Evolutionary conservation across 2,113 vertebrate species (phyloP).

Genomic region (Cheirogaleus medius): DNA sequence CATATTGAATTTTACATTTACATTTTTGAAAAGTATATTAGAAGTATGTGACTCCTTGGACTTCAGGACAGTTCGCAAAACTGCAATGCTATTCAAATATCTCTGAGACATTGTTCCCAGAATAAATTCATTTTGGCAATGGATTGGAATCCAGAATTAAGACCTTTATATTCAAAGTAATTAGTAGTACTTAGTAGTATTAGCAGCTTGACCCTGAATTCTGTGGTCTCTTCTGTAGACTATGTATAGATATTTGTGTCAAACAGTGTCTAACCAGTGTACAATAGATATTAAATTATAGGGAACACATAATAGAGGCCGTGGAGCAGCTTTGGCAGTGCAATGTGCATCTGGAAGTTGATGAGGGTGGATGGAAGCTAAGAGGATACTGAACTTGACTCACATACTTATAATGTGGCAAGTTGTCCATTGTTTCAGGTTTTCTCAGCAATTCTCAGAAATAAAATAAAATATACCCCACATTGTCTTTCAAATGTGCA

Average conservation of each 20-base stretch:
- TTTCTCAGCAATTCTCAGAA: not conserved
- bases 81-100: constrained; percentile 51
- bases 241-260: constrained; percentile 80
- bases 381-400: constrained; percentile 69
- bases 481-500: not conserved
- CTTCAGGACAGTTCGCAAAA: constrained; percentile 42
- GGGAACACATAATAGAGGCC: constrained; percentile 80
- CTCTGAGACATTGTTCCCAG: constrained; percentile 61
- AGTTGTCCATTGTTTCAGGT: constrained; percentile 31
- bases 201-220: constrained; percentile 70
- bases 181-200: constrained; percentile 76
- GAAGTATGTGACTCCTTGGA: not conserved
- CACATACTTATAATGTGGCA: constrained; percentile 37
- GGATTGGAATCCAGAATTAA: constrained; percentile 77
- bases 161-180: constrained; percentile 75
- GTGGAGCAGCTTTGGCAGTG: constrained; percentile 66
- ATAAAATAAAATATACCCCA: not conserved
- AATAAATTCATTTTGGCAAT: constrained; percentile 72
- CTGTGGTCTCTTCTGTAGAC: constrained; percentile 56
- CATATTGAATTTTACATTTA: not conserved
- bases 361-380: constrained; percentile 58
- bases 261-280: constrained; percentile 72
- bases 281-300: constrained; percentile 81
- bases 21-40: constrained; percentile 23
- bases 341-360: constrained; percentile 72